phyloP scores from a whole-genome alignment of 2,888 invertebrate genomes.

The Patella pellucida region DNA sequence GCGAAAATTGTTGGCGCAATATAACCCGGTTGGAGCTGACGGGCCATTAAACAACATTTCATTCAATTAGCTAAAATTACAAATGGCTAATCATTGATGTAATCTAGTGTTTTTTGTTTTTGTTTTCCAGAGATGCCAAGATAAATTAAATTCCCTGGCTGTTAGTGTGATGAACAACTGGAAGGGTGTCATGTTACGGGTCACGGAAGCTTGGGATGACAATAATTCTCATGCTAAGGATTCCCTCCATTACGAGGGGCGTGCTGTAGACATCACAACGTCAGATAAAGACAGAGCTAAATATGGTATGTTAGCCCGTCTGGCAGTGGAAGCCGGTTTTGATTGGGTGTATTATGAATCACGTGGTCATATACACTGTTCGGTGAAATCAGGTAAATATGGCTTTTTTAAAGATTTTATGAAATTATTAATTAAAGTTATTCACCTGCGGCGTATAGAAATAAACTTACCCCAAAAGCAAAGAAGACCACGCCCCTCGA shows the following conservation, averaged over 20 bases:
- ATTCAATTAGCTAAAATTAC: background rate
- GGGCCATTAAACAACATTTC: too few species aligned
- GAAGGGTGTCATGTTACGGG: conserved; percentile 93
- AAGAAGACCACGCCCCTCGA: too few species aligned
- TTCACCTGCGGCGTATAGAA: too few species aligned
- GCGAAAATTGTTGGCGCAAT: too few species aligned
- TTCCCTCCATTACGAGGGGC: conserved; percentile 95
- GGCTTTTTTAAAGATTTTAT: background rate
- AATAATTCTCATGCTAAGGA: conserved; percentile 80
- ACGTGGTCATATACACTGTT: conserved; percentile 94
- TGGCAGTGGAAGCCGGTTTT: conserved; percentile 97
- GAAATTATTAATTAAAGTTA: too few species aligned
- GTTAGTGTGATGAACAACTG: conserved; percentile 98
- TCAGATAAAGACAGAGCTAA: conserved; percentile 93
- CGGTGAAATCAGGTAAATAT: conserved; percentile 92
- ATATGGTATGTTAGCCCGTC: conserved; percentile 94
- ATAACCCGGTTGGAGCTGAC: too few species aligned
- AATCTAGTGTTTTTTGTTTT: background rate
- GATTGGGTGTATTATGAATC: conserved; percentile 99
- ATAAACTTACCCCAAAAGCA: too few species aligned
- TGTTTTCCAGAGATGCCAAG: conserved; percentile 90
- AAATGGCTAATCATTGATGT: background rate
- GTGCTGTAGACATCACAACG: conserved; percentile 96
- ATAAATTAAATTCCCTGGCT: conserved; percentile 92
- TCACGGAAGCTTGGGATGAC: conserved; percentile 97